Evolutionary conservation across 1,140 invertebrate genomes (phyloP).

Genomic region (Heliconius nattereri): DNA sequence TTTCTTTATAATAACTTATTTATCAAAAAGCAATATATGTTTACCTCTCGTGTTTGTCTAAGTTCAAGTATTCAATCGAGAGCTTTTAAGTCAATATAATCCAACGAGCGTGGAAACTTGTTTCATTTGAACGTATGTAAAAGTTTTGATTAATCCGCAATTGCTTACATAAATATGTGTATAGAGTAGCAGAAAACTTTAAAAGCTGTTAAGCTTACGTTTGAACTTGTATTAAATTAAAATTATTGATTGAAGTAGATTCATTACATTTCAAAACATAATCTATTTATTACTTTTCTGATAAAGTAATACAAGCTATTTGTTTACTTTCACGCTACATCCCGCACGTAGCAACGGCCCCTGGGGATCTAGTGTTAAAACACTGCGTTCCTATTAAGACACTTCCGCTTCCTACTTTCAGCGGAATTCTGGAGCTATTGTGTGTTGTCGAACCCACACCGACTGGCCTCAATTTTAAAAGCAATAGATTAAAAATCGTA

Average conservation of each 20-base stretch:
- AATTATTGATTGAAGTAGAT: constrained; percentile 1
- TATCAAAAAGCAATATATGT: constrained; percentile 10
- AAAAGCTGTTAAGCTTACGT: constrained; percentile 8
- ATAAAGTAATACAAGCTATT: not conserved
- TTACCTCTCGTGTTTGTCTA: not conserved
- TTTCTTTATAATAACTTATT: not conserved
- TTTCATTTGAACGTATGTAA: constrained; percentile 44
- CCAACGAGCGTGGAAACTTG: constrained; percentile 42
- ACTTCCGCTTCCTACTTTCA: too few species aligned
- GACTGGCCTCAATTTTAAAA: not conserved
- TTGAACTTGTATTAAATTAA: not conserved
- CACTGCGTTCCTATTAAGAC: too few species aligned
- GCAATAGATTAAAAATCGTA: too few species aligned
- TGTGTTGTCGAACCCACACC: too few species aligned
- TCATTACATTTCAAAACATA: not conserved
- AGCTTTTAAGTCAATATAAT: constrained; percentile 45
- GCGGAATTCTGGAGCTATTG: too few species aligned
- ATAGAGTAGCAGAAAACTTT: constrained; percentile 12
- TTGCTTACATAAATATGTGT: constrained; percentile 16
- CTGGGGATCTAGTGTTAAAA: too few species aligned
- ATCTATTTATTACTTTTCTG: not conserved
- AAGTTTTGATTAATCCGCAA: constrained; percentile 42
- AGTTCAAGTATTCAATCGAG: constrained; percentile 22
- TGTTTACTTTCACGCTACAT: too few species aligned
- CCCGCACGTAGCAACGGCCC: too few species aligned